phyloP scores from a whole-genome alignment of 2,797 vertebrate genomes.

The Malurus leucopterus region DNA sequence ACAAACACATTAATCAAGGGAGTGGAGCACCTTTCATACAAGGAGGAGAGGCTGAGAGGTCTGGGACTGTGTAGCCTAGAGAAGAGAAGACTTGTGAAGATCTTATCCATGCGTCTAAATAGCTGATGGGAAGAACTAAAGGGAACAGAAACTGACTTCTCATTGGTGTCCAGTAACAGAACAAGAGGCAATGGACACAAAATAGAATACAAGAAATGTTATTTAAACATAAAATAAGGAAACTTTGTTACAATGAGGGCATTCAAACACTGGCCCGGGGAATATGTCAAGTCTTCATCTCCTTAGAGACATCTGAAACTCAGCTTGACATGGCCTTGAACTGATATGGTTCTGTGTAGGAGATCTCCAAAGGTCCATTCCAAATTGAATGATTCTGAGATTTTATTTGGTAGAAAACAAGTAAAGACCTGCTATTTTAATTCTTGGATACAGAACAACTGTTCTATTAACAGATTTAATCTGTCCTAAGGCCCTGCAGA shows the following conservation, averaged over 20 bases:
- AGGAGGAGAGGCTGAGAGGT: neutral
- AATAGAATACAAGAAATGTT: neutral
- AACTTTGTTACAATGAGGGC: neutral
- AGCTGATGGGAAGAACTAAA: rapidly evolving
- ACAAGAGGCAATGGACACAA: neutral
- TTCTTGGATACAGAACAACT: neutral
- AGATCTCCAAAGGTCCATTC: neutral
- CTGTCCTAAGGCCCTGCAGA: neutral
- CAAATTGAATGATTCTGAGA: neutral
- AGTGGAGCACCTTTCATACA: neutral
- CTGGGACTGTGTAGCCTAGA: neutral
- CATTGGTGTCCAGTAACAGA: neutral
- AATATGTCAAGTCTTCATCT: neutral
- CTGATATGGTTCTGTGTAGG: neutral
- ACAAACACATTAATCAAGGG: neutral
- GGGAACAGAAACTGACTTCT: neutral
- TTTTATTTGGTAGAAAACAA: neutral
- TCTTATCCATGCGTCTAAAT: neutral
- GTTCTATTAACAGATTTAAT: neutral
- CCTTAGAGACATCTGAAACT: neutral
- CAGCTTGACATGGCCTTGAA: neutral
- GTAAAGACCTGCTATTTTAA: neutral
- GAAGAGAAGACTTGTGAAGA: neutral
- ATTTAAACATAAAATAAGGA: neutral
- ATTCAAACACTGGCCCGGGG: neutral